Percentiles rank a stretch among this genome's conserved stretches.
These are phyloP conservation scores for Xylocampa areola DNA, from an alignment of 2,888 invertebrate genomes.

Conservation along the genomic window DNA sequence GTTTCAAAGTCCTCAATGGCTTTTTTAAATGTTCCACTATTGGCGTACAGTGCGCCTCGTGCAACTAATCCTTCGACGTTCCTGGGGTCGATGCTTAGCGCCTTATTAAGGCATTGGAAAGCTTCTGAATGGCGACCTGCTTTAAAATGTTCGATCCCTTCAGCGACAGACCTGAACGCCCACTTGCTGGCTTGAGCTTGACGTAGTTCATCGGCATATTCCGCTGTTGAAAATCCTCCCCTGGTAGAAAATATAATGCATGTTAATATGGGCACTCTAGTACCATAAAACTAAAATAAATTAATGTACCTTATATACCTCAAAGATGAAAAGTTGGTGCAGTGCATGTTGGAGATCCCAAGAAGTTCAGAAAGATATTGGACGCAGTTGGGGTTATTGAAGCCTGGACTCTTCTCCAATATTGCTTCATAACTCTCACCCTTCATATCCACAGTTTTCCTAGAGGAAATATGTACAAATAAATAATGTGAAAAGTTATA, in stretches of 20 bases:
- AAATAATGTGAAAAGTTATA: slow-evolving; percentile 55
- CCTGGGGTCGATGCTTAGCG: slow-evolving; percentile 96
- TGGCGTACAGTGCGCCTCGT: slow-evolving; percentile 97
- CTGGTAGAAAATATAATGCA: slow-evolving; percentile 76
- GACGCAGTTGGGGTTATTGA: slow-evolving; percentile 97
- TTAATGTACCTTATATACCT: slow-evolving; percentile 85
- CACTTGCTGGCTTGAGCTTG: slow-evolving; percentile 97
- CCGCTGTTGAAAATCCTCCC: slow-evolving; percentile 93
- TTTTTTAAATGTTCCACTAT: slow-evolving; percentile 97
- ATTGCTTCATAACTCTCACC: slow-evolving; percentile 94
- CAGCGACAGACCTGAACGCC: slow-evolving; percentile 98
- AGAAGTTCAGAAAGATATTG: slow-evolving; percentile 94
- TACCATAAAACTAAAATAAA: no score
- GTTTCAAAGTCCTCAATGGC: slow-evolving; percentile 98
- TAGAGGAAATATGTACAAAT: slow-evolving; percentile 76
- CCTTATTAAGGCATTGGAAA: slow-evolving; percentile 97
- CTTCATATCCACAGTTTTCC: slow-evolving; percentile 94
- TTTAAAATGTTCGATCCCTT: slow-evolving; percentile 98
- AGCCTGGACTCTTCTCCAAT: slow-evolving; percentile 95
- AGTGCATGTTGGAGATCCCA: slow-evolving; percentile 92
- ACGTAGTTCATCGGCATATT: slow-evolving; percentile 95
- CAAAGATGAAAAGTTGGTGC: slow-evolving; percentile 92
- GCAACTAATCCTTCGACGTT: slow-evolving; percentile 98
- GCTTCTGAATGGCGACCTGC: slow-evolving; percentile 97
- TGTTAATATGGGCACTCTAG: neutral